phyloP scores from a whole-genome alignment of 2,797 vertebrate genomes.

The Euthynnus affinis region DNA sequence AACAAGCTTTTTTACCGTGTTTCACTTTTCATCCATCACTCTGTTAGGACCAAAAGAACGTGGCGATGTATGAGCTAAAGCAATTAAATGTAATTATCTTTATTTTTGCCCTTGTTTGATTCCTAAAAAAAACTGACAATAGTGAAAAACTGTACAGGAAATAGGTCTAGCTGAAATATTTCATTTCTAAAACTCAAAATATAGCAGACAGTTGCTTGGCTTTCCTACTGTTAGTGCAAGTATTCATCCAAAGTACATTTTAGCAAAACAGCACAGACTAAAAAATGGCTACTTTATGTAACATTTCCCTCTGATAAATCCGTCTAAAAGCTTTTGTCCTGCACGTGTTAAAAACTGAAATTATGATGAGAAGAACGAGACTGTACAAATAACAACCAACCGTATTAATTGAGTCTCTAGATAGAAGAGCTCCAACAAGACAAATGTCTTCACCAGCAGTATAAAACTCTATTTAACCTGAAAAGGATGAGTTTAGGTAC shows the following conservation, averaged over 20 bases:
- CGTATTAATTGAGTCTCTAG: conserved; percentile 26
- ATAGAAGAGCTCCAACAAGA: conserved; percentile 15
- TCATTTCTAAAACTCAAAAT: background rate
- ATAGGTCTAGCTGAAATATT: background rate
- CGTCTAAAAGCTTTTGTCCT: background rate
- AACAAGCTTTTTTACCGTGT: background rate
- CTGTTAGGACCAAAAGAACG: background rate
- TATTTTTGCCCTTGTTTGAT: background rate
- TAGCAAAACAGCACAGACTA: background rate
- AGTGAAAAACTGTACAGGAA: background rate
- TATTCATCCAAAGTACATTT: background rate
- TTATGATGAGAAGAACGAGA: conserved; percentile 23
- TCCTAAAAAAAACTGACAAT: background rate
- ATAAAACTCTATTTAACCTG: conserved; percentile 46
- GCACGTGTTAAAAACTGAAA: background rate
- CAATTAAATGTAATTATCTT: background rate
- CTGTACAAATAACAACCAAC: conserved; percentile 12
- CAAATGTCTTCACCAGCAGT: conserved; percentile 20
- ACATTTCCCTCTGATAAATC: background rate
- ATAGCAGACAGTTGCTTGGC: background rate
- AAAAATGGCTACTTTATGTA: background rate
- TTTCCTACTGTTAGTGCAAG: background rate
- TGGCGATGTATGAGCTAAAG: background rate
- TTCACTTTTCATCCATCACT: background rate
- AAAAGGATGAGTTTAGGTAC: conserved; percentile 42